phyloP scores from a whole-genome alignment of 2,113 vertebrate species.

The Octodon degus region DNA sequence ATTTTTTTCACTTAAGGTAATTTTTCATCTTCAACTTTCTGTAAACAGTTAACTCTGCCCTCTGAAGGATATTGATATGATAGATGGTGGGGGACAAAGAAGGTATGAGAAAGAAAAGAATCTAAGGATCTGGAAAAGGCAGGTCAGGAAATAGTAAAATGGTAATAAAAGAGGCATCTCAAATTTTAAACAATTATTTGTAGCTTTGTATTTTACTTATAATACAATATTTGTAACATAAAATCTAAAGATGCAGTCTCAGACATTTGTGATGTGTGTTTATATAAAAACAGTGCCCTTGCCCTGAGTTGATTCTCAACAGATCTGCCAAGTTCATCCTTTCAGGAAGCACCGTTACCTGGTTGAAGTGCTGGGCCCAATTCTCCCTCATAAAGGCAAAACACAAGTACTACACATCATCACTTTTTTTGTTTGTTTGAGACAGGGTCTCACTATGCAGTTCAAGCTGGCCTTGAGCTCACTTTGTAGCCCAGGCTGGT shows the following conservation, averaged over 20 bases:
- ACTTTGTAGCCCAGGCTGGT: too few species aligned
- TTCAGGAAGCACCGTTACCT: neutral
- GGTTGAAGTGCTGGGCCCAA: neutral
- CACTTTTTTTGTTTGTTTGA: too few species aligned
- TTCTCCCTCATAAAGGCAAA: neutral
- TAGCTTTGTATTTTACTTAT: neutral
- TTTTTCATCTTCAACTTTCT: neutral
- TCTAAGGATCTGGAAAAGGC: neutral
- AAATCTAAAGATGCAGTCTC: neutral
- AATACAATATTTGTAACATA: neutral
- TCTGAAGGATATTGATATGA: neutral
- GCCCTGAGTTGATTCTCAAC: neutral
- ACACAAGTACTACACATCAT: neutral
- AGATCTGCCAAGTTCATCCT: neutral
- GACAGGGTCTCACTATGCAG: too few species aligned
- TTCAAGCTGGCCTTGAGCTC: too few species aligned
- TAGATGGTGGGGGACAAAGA: neutral
- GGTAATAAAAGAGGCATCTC: neutral
- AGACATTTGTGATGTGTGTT: neutral
- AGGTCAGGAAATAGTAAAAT: neutral
- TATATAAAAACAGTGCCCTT: neutral
- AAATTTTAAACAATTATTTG: neutral
- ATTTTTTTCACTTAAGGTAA: neutral
- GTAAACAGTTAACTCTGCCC: neutral
- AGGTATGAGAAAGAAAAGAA: neutral